Evolutionary conservation across 2,888 invertebrate species (phyloP).

Genomic region (Eupelmus urozonus): DNA sequence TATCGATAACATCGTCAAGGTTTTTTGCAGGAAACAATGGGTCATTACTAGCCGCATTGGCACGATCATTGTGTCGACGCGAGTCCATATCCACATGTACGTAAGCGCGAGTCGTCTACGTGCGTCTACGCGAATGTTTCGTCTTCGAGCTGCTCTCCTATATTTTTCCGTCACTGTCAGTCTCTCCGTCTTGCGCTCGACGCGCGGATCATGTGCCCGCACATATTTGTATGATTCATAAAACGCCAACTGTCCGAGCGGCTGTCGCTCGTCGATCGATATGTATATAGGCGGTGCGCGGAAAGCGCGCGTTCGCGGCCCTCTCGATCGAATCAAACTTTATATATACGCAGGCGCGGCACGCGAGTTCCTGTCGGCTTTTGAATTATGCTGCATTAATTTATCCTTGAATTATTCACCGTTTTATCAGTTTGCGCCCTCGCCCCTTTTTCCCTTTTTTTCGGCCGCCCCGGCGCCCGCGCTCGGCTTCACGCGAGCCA

Average conservation of each 20-base stretch:
- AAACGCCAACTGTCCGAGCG: slow-evolving; percentile 51
- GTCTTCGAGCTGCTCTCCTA: not conserved
- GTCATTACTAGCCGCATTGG: slow-evolving; percentile 71
- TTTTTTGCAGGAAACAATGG: slow-evolving; percentile 76
- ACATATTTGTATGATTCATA: slow-evolving; percentile 63
- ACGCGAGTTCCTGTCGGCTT: slow-evolving; percentile 56
- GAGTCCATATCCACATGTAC: no score
- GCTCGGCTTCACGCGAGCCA: not conserved
- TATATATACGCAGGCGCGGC: slow-evolving; percentile 55
- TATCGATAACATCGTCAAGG: slow-evolving; percentile 77
- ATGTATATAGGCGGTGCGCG: not conserved
- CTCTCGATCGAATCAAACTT: slow-evolving; percentile 59
- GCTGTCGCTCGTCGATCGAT: slow-evolving; percentile 44
- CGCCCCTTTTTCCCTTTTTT: slow-evolving; percentile 37
- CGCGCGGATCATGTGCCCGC: slow-evolving; percentile 55
- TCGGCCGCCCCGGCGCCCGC: slow-evolving; percentile 1
- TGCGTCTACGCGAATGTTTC: not conserved
- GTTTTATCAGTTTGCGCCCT: slow-evolving; percentile 50
- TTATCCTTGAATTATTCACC: slow-evolving; percentile 60
- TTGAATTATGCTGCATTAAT: slow-evolving; percentile 59
- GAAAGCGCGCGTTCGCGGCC: no score
- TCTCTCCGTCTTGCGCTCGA: slow-evolving; percentile 48
- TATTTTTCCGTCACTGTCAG: slow-evolving; percentile 45
- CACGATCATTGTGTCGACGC: slow-evolving; percentile 59
- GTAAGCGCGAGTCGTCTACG: slow-evolving; percentile 42